These are phyloP conservation scores for Remorina albescens DNA, from an alignment of 2,797 vertebrate species.

Conservation along the genomic window DNA sequence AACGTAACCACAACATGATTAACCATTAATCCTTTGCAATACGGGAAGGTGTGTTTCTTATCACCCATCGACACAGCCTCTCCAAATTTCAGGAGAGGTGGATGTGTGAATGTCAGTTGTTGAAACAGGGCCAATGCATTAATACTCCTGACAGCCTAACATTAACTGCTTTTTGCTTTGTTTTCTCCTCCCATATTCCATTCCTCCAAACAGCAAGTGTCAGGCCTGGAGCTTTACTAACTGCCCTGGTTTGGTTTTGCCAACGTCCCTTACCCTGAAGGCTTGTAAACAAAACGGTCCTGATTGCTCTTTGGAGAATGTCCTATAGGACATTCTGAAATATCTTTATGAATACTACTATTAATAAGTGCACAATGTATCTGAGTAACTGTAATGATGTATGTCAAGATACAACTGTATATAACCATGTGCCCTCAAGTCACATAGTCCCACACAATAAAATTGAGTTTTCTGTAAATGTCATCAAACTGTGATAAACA, in stretches of 20 bases:
- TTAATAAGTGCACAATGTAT: slow-evolving; percentile 12
- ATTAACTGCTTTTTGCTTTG: slow-evolving; percentile 34
- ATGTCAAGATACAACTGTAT: slow-evolving; percentile 9
- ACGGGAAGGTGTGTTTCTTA: slow-evolving; percentile 18
- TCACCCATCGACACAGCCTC: slow-evolving; percentile 6
- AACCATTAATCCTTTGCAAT: slow-evolving; percentile 21
- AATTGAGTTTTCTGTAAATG: slow-evolving; percentile 62
- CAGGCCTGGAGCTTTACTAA: slow-evolving; percentile 45
- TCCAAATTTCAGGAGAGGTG: slow-evolving; percentile 9
- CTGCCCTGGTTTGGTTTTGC: slow-evolving; percentile 31
- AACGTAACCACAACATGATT: slow-evolving; percentile 17
- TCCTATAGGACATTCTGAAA: slow-evolving; percentile 23
- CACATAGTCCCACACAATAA: slow-evolving; percentile 51
- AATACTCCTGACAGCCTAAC: slow-evolving; percentile 33
- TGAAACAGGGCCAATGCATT: neutral
- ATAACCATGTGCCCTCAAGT: slow-evolving; percentile 44
- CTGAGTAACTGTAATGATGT: slow-evolving; percentile 5
- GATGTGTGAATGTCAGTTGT: slow-evolving; percentile 54
- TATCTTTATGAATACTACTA: slow-evolving; percentile 11
- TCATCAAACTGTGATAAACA: slow-evolving; percentile 72
- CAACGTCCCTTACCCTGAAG: slow-evolving; percentile 61
- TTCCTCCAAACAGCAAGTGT: slow-evolving; percentile 32
- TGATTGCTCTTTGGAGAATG: slow-evolving; percentile 33
- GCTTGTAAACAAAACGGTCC: slow-evolving; percentile 62
- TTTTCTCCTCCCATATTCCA: slow-evolving; percentile 37